Evolutionary conservation across 1,140 invertebrate genomes (phyloP).

Genomic region (Metopolophium dirhodum): DNA sequence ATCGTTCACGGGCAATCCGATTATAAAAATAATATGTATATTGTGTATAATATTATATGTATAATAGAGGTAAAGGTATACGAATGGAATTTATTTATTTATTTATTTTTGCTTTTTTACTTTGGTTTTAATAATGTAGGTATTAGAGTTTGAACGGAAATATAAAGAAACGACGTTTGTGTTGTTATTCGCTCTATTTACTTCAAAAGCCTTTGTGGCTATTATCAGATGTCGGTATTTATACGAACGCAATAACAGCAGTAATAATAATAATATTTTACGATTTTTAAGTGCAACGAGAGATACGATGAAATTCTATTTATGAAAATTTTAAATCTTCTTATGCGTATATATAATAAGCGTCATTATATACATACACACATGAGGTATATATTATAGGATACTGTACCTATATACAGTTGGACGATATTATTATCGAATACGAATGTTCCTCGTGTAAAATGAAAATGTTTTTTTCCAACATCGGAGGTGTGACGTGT

Average conservation of each 20-base stretch:
- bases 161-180: neutral
- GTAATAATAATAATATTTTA: slow-evolving; percentile 17
- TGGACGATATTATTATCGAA: too few relatives aligned
- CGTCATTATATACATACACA: neutral
- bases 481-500: neutral
- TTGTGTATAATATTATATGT: neutral
- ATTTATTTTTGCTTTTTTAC: neutral
- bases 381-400: neutral
- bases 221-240: slow-evolving; percentile 17
- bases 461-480: slow-evolving; percentile 1
- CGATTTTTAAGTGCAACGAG: neutral
- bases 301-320: neutral
- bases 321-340: slow-evolving; percentile 14
- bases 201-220: neutral
- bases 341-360: neutral
- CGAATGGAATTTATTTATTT: neutral
- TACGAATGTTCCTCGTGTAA: neutral
- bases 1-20: slow-evolving; percentile 5
- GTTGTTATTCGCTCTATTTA: neutral
- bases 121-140: neutral
- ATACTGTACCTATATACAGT: too few relatives aligned
- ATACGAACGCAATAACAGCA: neutral
- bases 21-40: slow-evolving; percentile 20
- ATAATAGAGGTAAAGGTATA: neutral
- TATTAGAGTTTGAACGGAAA: neutral